These are phyloP conservation scores for Acrobasis suavella DNA, from an alignment of 2,888 invertebrate species.

Conservation along the genomic window DNA sequence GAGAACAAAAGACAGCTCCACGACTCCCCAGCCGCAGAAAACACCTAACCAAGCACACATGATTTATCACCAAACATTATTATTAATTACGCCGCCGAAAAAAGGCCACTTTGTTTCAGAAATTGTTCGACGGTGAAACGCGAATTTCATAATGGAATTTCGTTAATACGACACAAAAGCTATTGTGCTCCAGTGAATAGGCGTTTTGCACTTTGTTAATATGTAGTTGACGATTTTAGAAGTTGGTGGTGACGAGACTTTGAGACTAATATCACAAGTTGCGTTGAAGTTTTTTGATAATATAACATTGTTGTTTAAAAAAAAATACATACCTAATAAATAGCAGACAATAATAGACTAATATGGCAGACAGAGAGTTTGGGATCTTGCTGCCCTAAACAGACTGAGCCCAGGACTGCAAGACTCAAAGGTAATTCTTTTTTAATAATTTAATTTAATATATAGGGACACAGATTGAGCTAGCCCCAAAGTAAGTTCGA, in stretches of 20 bases:
- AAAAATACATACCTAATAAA: no score
- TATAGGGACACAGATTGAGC: no score
- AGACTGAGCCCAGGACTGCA: no score
- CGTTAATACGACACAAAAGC: constrained; percentile 34
- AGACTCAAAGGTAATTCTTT: no score
- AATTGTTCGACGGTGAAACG: constrained; percentile 34
- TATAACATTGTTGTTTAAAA: no score
- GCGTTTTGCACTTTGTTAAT: constrained; percentile 34
- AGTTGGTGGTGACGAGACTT: constrained; percentile 10
- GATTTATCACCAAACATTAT: constrained; percentile 35
- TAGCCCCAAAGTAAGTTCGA: no score
- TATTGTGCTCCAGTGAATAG: constrained; percentile 33
- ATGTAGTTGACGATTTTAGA: constrained; percentile 25
- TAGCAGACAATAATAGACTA: no score
- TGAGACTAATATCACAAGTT: constrained; percentile 1
- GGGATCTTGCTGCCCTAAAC: no score
- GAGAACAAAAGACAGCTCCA: not conserved
- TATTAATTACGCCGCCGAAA: constrained; percentile 37
- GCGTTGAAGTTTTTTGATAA: no score
- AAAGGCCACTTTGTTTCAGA: constrained; percentile 37
- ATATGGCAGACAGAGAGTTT: no score
- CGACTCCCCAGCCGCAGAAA: not conserved
- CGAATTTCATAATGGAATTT: constrained; percentile 34
- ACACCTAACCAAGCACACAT: constrained; percentile 11
- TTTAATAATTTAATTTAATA: no score